phyloP scores from a whole-genome alignment of 2,797 vertebrate species.

The Characodon lateralis region DNA sequence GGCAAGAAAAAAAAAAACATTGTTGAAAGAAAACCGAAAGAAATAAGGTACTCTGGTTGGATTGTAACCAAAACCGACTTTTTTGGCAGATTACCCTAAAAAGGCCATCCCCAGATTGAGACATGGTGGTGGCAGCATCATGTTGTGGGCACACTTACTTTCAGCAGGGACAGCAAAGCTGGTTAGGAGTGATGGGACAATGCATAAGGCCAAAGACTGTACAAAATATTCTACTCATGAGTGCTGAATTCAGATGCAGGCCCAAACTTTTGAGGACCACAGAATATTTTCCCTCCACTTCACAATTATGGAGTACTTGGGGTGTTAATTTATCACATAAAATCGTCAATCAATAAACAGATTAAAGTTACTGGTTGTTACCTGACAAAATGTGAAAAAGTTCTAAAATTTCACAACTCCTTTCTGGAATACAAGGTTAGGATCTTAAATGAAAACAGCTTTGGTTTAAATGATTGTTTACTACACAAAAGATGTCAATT shows the following conservation, averaged over 20 bases:
- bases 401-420: not conserved
- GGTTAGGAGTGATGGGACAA: not conserved
- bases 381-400: not conserved
- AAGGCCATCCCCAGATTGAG: not conserved
- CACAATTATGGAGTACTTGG: not conserved
- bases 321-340: not conserved
- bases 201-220: not conserved
- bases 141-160: no score
- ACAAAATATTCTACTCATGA: not conserved
- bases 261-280: not conserved
- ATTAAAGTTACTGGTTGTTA: not conserved
- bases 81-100: not conserved
- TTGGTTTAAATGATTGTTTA: constrained; percentile 10
- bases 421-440: not conserved
- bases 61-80: no score
- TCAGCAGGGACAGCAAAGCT: not conserved
- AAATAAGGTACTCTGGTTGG: not conserved
- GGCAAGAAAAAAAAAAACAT: no score
- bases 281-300: not conserved
- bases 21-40: no score
- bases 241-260: not conserved
- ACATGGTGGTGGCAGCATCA: not conserved
- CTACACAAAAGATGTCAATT: not conserved
- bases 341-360: not conserved
- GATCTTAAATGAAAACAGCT: not conserved